Evolutionary conservation across 2,797 vertebrate species (phyloP).

Genomic region (Trematomus bernacchii): DNA sequence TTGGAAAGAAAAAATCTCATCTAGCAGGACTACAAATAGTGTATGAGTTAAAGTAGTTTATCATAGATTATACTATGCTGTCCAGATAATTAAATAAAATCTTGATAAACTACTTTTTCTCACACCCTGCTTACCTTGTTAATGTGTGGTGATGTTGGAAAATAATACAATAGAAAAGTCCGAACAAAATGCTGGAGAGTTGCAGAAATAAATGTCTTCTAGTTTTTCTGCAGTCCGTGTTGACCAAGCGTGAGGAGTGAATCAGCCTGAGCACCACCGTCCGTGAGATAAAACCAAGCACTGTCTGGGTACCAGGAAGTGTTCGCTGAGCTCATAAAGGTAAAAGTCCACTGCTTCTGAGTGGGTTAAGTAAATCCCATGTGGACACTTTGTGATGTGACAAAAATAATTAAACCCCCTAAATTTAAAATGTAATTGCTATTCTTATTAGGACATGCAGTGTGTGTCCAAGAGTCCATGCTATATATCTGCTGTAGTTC

Average conservation of each 20-base stretch:
- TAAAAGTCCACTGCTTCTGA: constrained; percentile 70
- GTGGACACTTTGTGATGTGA: constrained; percentile 7
- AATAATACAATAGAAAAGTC: not conserved
- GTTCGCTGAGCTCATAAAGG: constrained; percentile 36
- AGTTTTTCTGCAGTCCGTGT: not conserved
- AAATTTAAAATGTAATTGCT: constrained; percentile 8
- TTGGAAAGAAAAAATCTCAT: not conserved
- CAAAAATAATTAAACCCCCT: constrained; percentile 18
- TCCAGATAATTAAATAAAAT: not conserved
- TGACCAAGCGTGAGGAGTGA: constrained; percentile 1
- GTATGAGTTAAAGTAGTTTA: not conserved
- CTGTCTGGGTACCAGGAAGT: constrained; percentile 66
- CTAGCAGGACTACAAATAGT: not conserved
- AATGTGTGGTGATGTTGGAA: constrained; percentile 8
- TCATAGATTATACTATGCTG: not conserved
- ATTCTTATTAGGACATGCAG: not conserved
- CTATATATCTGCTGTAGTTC: not conserved
- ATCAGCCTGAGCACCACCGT: constrained; percentile 1
- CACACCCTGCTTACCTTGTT: constrained; percentile 46
- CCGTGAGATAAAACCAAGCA: not conserved
- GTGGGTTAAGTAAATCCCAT: not conserved
- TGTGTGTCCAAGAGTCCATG: not conserved
- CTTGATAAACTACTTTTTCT: not conserved
- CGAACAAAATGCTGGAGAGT: constrained; percentile 10
- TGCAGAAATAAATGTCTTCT: not conserved